Evolutionary conservation across 2,113 vertebrate species (phyloP).

Genomic region (Miniopterus natalensis): DNA sequence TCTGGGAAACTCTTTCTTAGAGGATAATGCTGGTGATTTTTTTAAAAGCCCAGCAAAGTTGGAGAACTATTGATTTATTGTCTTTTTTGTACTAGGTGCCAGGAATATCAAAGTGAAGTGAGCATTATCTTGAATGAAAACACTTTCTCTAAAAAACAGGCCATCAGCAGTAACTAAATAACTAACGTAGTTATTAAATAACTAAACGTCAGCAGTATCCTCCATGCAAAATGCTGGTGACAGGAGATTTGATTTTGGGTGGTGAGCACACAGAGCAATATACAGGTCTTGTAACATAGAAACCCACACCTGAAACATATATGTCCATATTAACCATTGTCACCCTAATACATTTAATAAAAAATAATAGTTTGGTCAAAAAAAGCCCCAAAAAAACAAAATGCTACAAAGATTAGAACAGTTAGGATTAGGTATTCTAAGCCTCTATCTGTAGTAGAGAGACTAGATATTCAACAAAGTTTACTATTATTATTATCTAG

Average conservation of each 20-base stretch:
- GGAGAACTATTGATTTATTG: not conserved
- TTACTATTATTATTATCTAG: not conserved
- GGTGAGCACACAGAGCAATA: no score
- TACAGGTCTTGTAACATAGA: no score
- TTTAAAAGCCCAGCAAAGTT: not conserved
- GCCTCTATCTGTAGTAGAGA: not conserved
- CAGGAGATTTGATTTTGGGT: no score
- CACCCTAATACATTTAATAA: no score
- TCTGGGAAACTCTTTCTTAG: not conserved
- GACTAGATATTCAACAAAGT: not conserved
- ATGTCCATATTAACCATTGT: no score
- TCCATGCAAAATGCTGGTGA: not conserved
- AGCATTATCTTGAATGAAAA: not conserved
- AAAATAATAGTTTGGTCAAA: no score
- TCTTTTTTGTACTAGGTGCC: not conserved
- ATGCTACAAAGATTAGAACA: not conserved
- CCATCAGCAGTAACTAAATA: no score
- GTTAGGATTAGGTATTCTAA: not conserved
- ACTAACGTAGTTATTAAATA: not conserved
- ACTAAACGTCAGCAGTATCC: not conserved
- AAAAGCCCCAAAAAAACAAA: not conserved
- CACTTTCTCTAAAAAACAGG: not conserved
- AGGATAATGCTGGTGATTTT: not conserved
- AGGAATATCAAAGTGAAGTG: not conserved
- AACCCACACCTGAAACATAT: no score